phyloP scores from a whole-genome alignment of 2,888 invertebrate species.

The Cheilosia urbana region DNA sequence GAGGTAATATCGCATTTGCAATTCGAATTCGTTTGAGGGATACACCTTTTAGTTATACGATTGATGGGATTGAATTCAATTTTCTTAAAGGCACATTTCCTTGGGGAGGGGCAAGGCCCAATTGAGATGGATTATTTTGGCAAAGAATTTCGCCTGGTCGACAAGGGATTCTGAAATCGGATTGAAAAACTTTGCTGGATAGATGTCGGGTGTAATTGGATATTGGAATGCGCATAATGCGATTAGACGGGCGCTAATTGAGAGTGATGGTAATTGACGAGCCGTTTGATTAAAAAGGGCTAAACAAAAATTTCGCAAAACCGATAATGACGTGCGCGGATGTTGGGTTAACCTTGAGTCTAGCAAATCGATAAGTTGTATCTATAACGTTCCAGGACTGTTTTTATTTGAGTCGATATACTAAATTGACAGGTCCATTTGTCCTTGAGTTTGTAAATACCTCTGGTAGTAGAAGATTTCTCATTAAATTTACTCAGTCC shows the following conservation, averaged over 20 bases:
- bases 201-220: conserved; percentile 5
- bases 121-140: conserved; percentile 39
- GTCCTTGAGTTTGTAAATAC: too few relatives aligned
- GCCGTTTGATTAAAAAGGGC: conserved; percentile 18
- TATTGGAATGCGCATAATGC: conserved; percentile 26
- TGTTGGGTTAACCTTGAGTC: too few relatives aligned
- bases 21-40: conserved; percentile 58
- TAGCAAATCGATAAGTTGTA: too few relatives aligned
- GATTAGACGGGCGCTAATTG: conserved; percentile 33
- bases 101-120: not conserved
- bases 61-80: conserved; percentile 43
- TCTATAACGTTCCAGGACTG: too few relatives aligned
- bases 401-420: too few relatives aligned
- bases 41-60: conserved; percentile 34
- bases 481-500: too few relatives aligned
- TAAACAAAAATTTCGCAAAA: not conserved
- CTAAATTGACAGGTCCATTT: too few relatives aligned
- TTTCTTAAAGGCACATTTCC: conserved; percentile 9
- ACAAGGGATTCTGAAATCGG: not conserved
- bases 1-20: conserved; percentile 53
- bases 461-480: too few relatives aligned
- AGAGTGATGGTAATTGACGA: conserved; percentile 3
- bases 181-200: conserved; percentile 16
- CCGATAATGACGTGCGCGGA: not conserved
- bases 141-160: not conserved